A percentile compares a stretch with the other conserved stretches of the same genome.
phyloP scores from a whole-genome alignment of 2,888 invertebrate species.

The Carterocephalus palaemon region DNA sequence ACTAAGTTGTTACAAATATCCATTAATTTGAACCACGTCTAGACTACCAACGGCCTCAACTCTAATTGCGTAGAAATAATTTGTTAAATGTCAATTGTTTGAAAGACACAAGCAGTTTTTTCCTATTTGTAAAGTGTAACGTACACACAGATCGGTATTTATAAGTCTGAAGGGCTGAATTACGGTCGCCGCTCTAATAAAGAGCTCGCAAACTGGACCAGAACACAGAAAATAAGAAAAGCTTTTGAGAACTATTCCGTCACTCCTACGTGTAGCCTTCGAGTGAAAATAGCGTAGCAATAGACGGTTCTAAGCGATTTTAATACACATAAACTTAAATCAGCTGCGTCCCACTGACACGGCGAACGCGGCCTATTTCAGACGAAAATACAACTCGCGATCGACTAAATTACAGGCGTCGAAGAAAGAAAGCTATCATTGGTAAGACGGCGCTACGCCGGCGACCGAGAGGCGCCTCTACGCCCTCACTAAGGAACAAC shows the following conservation, averaged over 20 bases:
- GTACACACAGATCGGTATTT: too few species aligned
- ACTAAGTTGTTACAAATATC: slow-evolving; percentile 10
- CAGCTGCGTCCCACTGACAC: slow-evolving; percentile 47
- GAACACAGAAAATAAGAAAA: slow-evolving; percentile 1
- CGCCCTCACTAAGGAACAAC: slow-evolving; percentile 46
- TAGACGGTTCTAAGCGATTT: slow-evolving; percentile 23
- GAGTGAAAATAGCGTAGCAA: slow-evolving; percentile 30
- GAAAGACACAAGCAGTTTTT: too few species aligned
- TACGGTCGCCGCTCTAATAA: not conserved
- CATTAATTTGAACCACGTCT: slow-evolving; percentile 11
- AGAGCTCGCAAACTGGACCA: slow-evolving; percentile 2
- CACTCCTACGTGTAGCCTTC: slow-evolving; percentile 29
- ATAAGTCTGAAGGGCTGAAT: too few species aligned
- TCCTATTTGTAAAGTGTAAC: too few species aligned
- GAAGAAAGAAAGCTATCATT: not conserved
- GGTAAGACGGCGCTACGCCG: slow-evolving; percentile 6
- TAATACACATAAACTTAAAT: slow-evolving; percentile 41
- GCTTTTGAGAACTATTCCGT: slow-evolving; percentile 7
- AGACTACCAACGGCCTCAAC: slow-evolving; percentile 8
- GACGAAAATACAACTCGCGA: slow-evolving; percentile 37
- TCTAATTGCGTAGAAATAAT: not conserved
- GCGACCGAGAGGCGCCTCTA: not conserved
- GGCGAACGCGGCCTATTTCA: slow-evolving; percentile 42
- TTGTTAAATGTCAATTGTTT: slow-evolving; percentile 11
- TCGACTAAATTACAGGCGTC: slow-evolving; percentile 24